These are phyloP conservation scores for Lepus americanus DNA, from an alignment of 2,113 vertebrate species.

Conservation along the genomic window DNA sequence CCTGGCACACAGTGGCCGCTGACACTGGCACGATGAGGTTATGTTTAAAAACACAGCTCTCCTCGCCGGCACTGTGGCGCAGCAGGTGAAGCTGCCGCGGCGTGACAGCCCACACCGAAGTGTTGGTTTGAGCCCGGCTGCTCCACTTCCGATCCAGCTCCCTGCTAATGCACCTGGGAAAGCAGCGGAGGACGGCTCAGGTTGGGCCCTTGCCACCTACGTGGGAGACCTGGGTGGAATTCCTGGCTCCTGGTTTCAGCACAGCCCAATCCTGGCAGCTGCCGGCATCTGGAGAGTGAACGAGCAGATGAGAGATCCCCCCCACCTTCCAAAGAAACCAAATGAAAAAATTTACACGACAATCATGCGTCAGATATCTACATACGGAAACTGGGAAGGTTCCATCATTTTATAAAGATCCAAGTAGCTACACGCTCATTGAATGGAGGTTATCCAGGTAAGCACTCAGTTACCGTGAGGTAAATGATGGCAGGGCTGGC, in stretches of 20 bases:
- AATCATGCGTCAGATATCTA: not conserved
- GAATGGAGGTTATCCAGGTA: not conserved
- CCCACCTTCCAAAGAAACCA: not conserved
- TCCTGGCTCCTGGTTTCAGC: too few species aligned
- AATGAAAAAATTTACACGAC: not conserved
- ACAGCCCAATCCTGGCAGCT: too few species aligned
- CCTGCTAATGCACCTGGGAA: too few species aligned
- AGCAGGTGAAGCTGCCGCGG: too few species aligned
- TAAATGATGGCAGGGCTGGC: not conserved
- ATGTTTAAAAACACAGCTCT: not conserved
- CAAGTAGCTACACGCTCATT: not conserved
- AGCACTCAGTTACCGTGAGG: not conserved
- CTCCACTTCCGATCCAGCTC: too few species aligned
- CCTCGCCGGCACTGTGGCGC: not conserved
- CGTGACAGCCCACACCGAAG: too few species aligned
- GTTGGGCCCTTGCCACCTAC: too few species aligned
- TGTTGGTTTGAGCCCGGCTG: too few species aligned
- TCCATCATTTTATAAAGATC: not conserved
- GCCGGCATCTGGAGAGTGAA: too few species aligned
- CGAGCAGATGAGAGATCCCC: too few species aligned
- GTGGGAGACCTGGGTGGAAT: too few species aligned
- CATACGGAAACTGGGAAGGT: not conserved
- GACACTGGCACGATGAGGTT: not conserved
- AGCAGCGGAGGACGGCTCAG: too few species aligned
- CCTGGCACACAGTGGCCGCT: not conserved